These are phyloP conservation scores for Petromus typicus DNA, from an alignment of 2,113 vertebrate genomes.

Conservation along the genomic window DNA sequence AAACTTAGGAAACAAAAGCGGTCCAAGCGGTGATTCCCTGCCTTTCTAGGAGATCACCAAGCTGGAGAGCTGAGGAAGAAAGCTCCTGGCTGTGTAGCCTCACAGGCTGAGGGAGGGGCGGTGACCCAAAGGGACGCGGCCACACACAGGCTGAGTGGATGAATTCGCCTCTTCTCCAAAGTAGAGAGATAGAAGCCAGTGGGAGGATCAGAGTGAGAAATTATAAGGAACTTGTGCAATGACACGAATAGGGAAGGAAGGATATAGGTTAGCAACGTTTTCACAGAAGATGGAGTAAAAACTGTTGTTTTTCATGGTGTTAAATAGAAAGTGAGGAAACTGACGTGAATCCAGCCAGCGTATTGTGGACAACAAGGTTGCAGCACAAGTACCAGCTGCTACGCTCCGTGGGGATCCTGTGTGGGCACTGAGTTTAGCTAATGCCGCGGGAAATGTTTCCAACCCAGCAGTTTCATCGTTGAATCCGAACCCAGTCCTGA, in stretches of 20 bases:
- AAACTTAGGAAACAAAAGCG: not conserved
- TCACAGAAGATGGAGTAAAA: not conserved
- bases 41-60: not conserved
- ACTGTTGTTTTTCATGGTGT: not conserved
- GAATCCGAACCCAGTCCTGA: conserved; percentile 62
- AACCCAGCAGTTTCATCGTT: conserved; percentile 61
- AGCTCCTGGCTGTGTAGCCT: not conserved
- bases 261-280: not conserved
- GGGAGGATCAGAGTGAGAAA: not conserved
- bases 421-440: conserved; percentile 37
- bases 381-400: conserved; percentile 64
- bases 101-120: not conserved
- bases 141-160: not conserved
- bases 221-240: not conserved
- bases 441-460: conserved; percentile 67
- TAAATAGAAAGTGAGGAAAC: not conserved
- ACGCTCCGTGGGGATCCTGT: conserved; percentile 24
- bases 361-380: conserved; percentile 1
- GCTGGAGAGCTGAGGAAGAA: not conserved
- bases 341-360: not conserved
- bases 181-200: not conserved
- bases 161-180: not conserved
- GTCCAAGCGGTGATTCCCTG: not conserved
- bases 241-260: not conserved
- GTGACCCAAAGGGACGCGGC: not conserved